Evolutionary conservation across 2,888 invertebrate species (phyloP).

Genomic region (Polyommatus iphigenia): DNA sequence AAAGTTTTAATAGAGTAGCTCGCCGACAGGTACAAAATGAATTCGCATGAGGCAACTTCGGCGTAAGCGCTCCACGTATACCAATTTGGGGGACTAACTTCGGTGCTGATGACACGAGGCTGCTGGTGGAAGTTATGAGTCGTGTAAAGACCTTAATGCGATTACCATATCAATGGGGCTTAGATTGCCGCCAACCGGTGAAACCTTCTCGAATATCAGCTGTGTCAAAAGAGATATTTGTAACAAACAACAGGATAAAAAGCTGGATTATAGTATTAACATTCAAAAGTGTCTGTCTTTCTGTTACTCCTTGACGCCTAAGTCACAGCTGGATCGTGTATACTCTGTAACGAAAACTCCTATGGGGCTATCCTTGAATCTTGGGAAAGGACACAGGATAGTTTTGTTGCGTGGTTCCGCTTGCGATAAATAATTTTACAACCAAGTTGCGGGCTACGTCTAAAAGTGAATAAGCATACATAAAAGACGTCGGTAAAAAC

Average conservation of each 20-base stretch:
- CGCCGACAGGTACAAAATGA: slow-evolving; percentile 38
- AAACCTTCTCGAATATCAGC: not conserved
- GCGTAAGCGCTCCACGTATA: slow-evolving; percentile 24
- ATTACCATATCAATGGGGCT: slow-evolving; percentile 13
- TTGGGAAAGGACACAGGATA: no score
- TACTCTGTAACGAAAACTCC: no score
- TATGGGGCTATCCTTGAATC: no score
- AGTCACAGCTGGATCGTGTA: no score
- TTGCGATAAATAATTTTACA: not conserved
- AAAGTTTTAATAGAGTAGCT: slow-evolving; percentile 39
- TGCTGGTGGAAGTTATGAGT: slow-evolving; percentile 3
- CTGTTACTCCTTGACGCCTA: no score
- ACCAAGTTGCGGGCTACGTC: not conserved
- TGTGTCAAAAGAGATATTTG: not conserved
- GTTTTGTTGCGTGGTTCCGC: no score
- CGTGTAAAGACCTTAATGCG: slow-evolving; percentile 10
- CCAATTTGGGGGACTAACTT: slow-evolving; percentile 26
- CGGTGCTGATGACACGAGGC: slow-evolving; percentile 10
- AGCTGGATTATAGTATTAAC: no score
- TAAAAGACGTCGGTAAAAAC: not conserved
- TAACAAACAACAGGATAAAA: not conserved
- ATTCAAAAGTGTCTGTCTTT: no score
- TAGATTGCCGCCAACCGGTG: not conserved
- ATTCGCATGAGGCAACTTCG: slow-evolving; percentile 38
- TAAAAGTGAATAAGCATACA: not conserved